These are phyloP conservation scores for Neomorphus geoffroyi DNA, from an alignment of 2,797 vertebrate species.

Conservation along the genomic window DNA sequence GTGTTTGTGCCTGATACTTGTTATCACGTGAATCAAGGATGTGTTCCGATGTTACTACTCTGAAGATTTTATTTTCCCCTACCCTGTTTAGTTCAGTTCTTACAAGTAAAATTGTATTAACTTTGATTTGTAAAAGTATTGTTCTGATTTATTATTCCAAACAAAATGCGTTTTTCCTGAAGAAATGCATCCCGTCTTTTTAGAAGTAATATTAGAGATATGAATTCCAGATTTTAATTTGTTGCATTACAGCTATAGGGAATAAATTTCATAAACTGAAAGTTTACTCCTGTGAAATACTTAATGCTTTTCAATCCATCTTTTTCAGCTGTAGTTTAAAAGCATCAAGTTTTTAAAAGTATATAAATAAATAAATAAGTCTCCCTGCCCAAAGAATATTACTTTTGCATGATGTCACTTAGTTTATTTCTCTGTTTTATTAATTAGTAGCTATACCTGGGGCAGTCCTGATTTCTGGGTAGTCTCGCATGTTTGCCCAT, in stretches of 20 bases:
- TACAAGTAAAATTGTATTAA: not conserved
- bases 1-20: not conserved
- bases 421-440: not conserved
- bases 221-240: not conserved
- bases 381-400: too few species aligned
- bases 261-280: not conserved
- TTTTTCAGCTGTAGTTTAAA: not conserved
- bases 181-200: not conserved
- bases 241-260: not conserved
- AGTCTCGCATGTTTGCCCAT: not conserved
- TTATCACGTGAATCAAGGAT: not conserved
- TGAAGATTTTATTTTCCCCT: not conserved
- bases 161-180: not conserved
- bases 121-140: not conserved
- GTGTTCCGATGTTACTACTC: too few species aligned
- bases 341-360: not conserved
- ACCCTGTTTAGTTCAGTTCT: not conserved
- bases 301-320: not conserved
- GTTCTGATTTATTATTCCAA: not conserved
- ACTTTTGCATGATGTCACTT: accelerated
- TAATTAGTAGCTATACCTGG: not conserved
- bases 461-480: not conserved
- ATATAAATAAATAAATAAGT: not conserved
- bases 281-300: not conserved
- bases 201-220: not conserved